Percentiles rank a stretch among this genome's conserved stretches.
Conservation (phyloP, 2,797 vertebrate species). For the Sardinella longiceps region DNA sequence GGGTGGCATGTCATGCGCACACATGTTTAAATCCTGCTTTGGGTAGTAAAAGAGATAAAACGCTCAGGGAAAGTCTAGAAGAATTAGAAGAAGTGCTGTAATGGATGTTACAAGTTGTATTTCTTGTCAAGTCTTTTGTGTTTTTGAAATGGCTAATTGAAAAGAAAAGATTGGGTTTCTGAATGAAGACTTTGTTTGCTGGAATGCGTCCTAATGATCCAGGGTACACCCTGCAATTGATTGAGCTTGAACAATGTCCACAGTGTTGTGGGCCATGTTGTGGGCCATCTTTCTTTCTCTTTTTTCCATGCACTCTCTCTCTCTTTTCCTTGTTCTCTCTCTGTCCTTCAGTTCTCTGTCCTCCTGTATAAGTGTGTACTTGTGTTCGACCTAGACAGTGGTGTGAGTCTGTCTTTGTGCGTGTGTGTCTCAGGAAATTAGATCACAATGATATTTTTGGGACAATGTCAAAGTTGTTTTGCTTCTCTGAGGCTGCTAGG, state of each 20-base stretch:
- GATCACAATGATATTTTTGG: slow-evolving; percentile 10
- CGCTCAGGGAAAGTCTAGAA: not conserved
- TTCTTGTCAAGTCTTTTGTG: not conserved
- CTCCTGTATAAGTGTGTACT: not conserved
- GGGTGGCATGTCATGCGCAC: not conserved
- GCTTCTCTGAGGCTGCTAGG: not conserved
- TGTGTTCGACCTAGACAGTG: not conserved
- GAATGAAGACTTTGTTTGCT: slow-evolving; percentile 8
- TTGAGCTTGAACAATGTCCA: not conserved
- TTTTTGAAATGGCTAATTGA: not conserved
- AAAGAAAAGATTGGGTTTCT: not conserved
- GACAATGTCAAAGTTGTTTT: not conserved
- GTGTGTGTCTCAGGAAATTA: slow-evolving; percentile 1
- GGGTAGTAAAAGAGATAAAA: not conserved
- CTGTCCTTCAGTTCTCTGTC: not conserved
- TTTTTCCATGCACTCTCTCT: not conserved
- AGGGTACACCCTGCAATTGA: not conserved
- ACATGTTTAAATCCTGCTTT: not conserved
- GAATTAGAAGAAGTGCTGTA: not conserved
- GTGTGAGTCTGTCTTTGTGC: not conserved
- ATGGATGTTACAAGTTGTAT: not conserved
- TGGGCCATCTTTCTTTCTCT: not conserved
- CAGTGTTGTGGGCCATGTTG: not conserved
- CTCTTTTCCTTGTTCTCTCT: not conserved
- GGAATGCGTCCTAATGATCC: not conserved